Conservation (phyloP, 2,797 vertebrate genomes). For the Epinephelus coioides region DNA sequence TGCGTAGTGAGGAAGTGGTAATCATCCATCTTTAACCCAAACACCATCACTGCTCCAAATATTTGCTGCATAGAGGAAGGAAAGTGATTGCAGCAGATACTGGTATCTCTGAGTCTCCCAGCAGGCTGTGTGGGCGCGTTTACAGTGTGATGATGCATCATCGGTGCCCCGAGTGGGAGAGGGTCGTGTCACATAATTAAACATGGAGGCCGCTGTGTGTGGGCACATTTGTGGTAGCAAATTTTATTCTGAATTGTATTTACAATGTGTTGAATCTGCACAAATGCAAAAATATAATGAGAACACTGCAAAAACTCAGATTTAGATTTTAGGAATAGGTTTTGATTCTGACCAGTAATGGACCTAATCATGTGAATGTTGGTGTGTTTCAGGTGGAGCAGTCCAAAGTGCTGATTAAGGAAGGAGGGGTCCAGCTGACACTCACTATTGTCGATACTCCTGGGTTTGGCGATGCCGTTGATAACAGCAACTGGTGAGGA, state of each 20-base stretch:
- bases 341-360: neutral
- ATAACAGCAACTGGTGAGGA: conserved; percentile 89
- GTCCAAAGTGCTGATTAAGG: conserved; percentile 88
- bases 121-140: conserved; percentile 48
- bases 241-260: neutral
- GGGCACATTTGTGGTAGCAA: conserved; percentile 9
- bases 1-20: neutral
- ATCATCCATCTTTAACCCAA: neutral
- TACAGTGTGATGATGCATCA: conserved; percentile 7
- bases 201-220: conserved; percentile 7
- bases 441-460: conserved; percentile 89
- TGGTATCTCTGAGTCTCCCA: conserved; percentile 7
- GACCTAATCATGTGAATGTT: neutral
- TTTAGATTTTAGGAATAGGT: neutral
- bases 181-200: conserved; percentile 28
- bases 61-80: neutral
- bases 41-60: neutral
- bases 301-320: neutral
- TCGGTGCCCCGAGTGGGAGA: conserved; percentile 43
- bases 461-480: conserved; percentile 88
- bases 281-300: neutral
- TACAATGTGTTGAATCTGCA: neutral
- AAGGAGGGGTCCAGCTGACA: conserved; percentile 88
- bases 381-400: conserved; percentile 85
- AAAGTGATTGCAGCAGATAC: neutral